Conservation (phyloP, 35 echinoderm and acorn worm species). For the Ophiothrix spiculata region DNA sequence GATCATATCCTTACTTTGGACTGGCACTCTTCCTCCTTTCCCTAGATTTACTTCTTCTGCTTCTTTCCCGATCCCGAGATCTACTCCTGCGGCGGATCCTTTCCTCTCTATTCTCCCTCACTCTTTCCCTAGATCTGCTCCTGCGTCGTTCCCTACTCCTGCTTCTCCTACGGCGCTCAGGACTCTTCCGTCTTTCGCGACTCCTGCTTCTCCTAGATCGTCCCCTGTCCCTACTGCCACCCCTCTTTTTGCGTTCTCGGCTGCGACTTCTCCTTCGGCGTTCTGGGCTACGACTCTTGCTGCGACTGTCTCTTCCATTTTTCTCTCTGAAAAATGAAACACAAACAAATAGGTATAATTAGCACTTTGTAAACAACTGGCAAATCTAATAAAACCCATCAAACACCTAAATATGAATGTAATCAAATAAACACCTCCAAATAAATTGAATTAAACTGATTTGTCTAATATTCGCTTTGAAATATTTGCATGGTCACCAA, state of each 20-base stretch:
- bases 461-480: too few species aligned
- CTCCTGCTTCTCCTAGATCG: slow-evolving; percentile 1
- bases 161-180: slow-evolving; percentile 6
- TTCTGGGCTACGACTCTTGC: slow-evolving; percentile 49
- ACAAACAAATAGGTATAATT: too few species aligned
- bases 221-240: slow-evolving; percentile 18
- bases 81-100: slow-evolving; percentile 10
- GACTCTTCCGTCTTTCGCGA: not conserved
- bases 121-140: slow-evolving; percentile 1
- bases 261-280: slow-evolving; percentile 40
- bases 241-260: not conserved
- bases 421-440: too few species aligned
- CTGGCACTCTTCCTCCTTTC: slow-evolving; percentile 35
- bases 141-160: not conserved
- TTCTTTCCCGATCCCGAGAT: slow-evolving; percentile 6
- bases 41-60: slow-evolving; percentile 37
- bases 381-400: too few species aligned
- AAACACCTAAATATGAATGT: too few species aligned
- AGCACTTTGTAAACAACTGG: too few species aligned
- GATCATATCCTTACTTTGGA: not conserved
- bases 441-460: too few species aligned
- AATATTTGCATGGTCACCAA: too few species aligned
- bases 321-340: slow-evolving; percentile 8
- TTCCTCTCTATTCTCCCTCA: not conserved
- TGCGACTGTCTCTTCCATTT: slow-evolving; percentile 19